Conservation (phyloP, 2,797 vertebrate species). For the Enteromius mattozi region DNA sequence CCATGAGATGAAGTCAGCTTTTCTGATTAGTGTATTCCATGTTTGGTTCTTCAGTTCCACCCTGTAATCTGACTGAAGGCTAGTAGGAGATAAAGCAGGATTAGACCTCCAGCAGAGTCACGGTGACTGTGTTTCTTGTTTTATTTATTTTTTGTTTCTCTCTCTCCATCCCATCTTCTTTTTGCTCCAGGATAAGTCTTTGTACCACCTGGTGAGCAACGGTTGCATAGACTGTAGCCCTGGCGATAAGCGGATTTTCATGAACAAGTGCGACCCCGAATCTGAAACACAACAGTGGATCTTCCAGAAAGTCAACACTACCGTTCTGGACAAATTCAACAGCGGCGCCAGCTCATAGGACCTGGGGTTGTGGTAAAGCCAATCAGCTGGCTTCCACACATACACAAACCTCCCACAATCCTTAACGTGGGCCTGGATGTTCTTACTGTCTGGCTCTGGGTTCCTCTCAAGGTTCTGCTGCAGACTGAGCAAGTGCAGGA, state of each 20-base stretch:
- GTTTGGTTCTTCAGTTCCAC: conserved; percentile 32
- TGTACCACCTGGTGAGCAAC: conserved; percentile 87
- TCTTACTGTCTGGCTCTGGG: conserved; percentile 53
- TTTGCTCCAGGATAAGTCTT: conserved; percentile 83
- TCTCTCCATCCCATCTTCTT: conserved; percentile 51
- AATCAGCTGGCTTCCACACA: conserved; percentile 59
- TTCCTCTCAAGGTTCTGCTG: conserved; percentile 49
- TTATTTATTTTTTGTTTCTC: conserved; percentile 41
- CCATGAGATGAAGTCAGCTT: conserved; percentile 49
- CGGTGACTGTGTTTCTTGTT: conserved; percentile 13
- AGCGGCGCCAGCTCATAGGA: conserved; percentile 81
- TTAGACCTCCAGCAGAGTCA: conserved; percentile 41
- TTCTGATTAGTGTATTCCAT: conserved; percentile 39
- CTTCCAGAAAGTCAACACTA: conserved; percentile 87
- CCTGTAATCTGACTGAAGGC: conserved; percentile 57
- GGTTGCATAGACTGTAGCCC: conserved; percentile 89
- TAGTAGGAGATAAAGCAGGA: conserved; percentile 46
- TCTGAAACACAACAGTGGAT: conserved; percentile 90
- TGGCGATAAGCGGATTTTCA: conserved; percentile 89
- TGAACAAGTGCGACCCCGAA: conserved; percentile 88
- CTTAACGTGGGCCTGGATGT: conserved; percentile 69
- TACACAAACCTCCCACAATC: conserved; percentile 60
- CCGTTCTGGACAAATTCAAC: conserved; percentile 88
- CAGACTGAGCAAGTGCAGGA: conserved; percentile 32
- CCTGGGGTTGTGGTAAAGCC: conserved; percentile 49